Percentiles rank a stretch among this genome's conserved stretches.
phyloP scores from a whole-genome alignment of 2,797 vertebrate species.

The Cyprinodon diabolis region DNA sequence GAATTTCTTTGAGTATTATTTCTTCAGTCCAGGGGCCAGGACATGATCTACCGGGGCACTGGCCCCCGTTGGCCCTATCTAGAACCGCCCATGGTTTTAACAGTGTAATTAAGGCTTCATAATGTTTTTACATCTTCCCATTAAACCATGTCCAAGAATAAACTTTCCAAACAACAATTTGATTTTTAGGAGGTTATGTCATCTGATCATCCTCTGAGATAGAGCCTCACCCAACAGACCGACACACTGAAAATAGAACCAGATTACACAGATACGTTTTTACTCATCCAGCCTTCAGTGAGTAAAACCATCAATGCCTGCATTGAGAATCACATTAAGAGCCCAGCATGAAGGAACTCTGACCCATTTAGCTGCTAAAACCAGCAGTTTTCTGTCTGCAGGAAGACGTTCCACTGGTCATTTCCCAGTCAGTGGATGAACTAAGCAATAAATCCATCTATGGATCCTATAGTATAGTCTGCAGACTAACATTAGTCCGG shows the following conservation, averaged over 20 bases:
- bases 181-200: not conserved
- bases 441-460: no score
- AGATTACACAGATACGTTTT: not conserved
- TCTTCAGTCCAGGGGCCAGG: not conserved
- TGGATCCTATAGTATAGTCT: no score
- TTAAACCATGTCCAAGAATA: not conserved
- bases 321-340: not conserved
- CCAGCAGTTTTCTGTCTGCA: not conserved
- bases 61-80: no score
- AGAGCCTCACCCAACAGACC: not conserved
- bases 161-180: not conserved
- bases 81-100: no score
- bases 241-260: constrained; percentile 1
- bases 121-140: not conserved
- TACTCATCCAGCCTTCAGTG: not conserved
- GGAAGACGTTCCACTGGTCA: constrained; percentile 10
- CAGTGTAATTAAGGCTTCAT: not conserved
- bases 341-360: not conserved
- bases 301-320: not conserved
- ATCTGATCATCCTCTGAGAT: not conserved
- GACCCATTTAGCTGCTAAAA: not conserved
- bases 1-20: not conserved
- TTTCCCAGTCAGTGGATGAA: constrained; percentile 14
- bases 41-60: not conserved
- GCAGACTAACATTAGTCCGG: no score